A percentile compares a stretch with the other conserved stretches of the same genome.
Conservation (phyloP, 1,140 invertebrate species). For the Trachelipus rathkii region DNA sequence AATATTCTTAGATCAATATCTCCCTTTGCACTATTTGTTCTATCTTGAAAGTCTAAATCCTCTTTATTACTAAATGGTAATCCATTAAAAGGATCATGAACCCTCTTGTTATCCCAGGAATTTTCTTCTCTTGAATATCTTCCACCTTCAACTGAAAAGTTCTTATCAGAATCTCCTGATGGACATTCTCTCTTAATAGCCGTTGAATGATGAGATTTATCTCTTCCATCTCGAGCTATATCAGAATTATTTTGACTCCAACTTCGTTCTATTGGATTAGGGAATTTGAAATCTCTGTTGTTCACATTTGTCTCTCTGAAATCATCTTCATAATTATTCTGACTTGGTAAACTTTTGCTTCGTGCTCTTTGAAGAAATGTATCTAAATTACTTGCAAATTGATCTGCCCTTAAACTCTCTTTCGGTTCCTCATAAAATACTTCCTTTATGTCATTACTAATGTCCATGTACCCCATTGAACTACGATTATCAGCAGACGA, state of each 20-base stretch:
- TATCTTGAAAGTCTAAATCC: constrained; percentile 16
- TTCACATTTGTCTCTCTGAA: not conserved
- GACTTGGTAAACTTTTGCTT: not conserved
- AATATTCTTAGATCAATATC: constrained; percentile 43
- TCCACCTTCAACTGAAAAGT: constrained; percentile 24
- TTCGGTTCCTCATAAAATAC: not conserved
- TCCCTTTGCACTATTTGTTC: constrained; percentile 27
- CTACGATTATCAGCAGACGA: too few species aligned
- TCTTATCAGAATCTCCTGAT: constrained; percentile 14
- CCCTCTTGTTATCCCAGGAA: constrained; percentile 25
- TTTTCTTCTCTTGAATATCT: not conserved
- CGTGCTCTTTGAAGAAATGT: not conserved
- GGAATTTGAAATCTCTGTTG: not conserved
- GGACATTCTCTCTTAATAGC: constrained; percentile 6
- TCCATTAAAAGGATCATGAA: constrained; percentile 20
- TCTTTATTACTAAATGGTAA: constrained; percentile 16
- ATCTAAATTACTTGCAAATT: not conserved
- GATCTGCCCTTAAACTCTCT: not conserved
- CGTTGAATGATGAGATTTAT: constrained; percentile 16
- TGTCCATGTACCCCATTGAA: too few species aligned
- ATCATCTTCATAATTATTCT: not conserved
- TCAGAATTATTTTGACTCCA: constrained; percentile 4
- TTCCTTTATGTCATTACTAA: too few species aligned
- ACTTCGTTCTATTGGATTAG: not conserved
- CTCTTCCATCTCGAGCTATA: not conserved